Evolutionary conservation across 2,797 vertebrate species (phyloP), one percentile per base, ranked within the genome.

Genomic region (Mormyrus hasselquistii): DNA sequence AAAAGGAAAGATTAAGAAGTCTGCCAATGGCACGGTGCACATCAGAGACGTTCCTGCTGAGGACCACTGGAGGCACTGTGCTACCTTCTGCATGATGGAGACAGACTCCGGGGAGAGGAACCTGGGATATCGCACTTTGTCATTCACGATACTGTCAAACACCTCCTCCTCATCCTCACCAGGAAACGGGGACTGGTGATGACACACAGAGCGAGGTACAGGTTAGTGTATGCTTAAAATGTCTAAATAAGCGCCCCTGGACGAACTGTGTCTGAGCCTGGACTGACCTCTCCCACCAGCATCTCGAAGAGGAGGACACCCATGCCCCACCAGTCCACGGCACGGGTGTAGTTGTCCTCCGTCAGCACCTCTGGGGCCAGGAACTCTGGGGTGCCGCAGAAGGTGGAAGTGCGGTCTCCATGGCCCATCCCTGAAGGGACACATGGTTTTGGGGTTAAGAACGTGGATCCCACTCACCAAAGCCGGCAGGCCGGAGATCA

Each of bases 321-420:
- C 55, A 99, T 92, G 7, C 97, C 98, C 98, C 98, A 99, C 98
- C 98, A 99, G 95, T 99, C 98, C 93, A 99, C 98, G 0, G 97
- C 97, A 59, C 98, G 95, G 0, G 97, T 99, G 92, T 99, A 99
- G 0, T 95, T 97, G 91, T 96, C 95, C 89, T 99, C 98, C 0
- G 97, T 99, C 91, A 99, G 95, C 89, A 99, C 97, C 91, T 99
- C 98, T 0, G 98, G 98, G 49, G 98, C 98, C 93, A 99, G 94
- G 90, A 99, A 99, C 93, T 99, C 98, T 0, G 98, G 98, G 6
- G 98, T 99, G 62, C 98, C 98, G 12, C 98, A 99, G 93, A 99
- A 99, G 0, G 98, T 99, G 89, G 96, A 97, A 0, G 98, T 99
- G 14, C 95, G 96, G 91, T 99, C 98, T 0, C 98, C 97, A 10